Conservation (phyloP, 2,888 invertebrate genomes). For the Tipula vernalis region DNA sequence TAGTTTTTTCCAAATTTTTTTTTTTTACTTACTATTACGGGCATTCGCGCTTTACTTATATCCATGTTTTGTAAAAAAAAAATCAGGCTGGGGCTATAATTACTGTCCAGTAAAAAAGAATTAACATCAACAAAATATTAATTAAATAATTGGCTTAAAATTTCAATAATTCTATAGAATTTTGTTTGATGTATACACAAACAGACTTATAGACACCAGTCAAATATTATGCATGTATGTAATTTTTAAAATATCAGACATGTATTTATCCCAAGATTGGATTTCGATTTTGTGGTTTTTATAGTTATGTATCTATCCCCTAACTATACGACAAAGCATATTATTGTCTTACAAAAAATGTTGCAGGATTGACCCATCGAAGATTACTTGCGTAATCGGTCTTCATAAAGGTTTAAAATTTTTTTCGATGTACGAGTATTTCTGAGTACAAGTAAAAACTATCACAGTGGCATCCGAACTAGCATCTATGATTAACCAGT, state of each 20-base stretch:
- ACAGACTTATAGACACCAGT: not conserved
- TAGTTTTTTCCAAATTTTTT: too few relatives aligned
- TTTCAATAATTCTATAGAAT: not conserved
- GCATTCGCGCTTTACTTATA: not conserved
- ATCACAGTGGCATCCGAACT: too few relatives aligned
- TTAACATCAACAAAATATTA: not conserved
- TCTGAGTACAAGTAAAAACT: too few relatives aligned
- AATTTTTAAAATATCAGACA: not conserved
- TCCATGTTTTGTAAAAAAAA: not conserved
- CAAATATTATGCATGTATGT: not conserved
- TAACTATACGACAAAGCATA: too few relatives aligned
- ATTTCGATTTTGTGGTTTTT: not conserved
- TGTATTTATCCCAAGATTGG: not conserved
- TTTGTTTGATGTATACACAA: not conserved
- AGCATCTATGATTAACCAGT: too few relatives aligned
- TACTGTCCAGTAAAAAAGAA: not conserved
- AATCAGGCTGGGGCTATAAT: not conserved
- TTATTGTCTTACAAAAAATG: too few relatives aligned
- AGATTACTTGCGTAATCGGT: too few relatives aligned
- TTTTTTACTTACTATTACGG: not conserved
- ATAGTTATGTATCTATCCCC: not conserved
- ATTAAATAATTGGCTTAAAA: not conserved
- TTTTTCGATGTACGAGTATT: too few relatives aligned
- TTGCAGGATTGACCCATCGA: too few relatives aligned
- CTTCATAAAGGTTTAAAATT: too few relatives aligned